Evolutionary conservation across 2,113 vertebrate genomes (phyloP), one percentile per base, ranked within the genome.

Genomic region (Prionailurus viverrinus): DNA sequence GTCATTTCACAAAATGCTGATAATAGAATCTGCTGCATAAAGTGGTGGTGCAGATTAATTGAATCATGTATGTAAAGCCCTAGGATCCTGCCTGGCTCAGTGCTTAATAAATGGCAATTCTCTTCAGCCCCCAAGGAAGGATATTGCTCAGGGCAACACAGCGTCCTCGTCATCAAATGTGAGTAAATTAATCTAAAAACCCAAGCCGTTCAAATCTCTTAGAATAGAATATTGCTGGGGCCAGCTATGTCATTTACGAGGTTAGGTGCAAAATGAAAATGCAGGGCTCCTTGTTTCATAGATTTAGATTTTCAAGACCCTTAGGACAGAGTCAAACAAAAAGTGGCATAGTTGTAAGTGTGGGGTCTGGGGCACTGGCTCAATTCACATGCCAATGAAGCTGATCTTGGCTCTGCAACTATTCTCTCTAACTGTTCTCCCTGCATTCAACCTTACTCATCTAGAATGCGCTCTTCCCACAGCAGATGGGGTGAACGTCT

Each of bases 171-270:
- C 45, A 65, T 82, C 4, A 66, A 15, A 95, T 53, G n/a, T 39
- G 25, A 93, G 18, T 51, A 25, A 90, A 92, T 85, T 86, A 89
- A 65, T 96, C 16, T 73, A n/a, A 82, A 94, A 91, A 23, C 25
- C 18, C 16, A 65, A 91, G 86, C 82, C 16, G 13, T 76, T 93
- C n/a, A 29, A 74, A 48, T 74, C 16, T 71, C 18, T 92, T 92
- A 48, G 27, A 31, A 14, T 63, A 51, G 78, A 76, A 81, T 88
- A 48, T 16, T 66, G 45, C 6, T 14, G 48, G 10, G 4, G 10
- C 14, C 5, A n/a, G 36, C 31, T 55, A 4, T 51, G 8, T 69
- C 79, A 68, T 82, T 82, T 41, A n/a, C 4, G 6, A 29, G 31
- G 0, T 16, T 80, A 36, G 65, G 16, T 6, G 3, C 4, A 82